Percentiles rank a stretch among this genome's conserved stretches.
Conservation (phyloP, 1,140 invertebrate species). For the Atopsyche davidsoni region DNA sequence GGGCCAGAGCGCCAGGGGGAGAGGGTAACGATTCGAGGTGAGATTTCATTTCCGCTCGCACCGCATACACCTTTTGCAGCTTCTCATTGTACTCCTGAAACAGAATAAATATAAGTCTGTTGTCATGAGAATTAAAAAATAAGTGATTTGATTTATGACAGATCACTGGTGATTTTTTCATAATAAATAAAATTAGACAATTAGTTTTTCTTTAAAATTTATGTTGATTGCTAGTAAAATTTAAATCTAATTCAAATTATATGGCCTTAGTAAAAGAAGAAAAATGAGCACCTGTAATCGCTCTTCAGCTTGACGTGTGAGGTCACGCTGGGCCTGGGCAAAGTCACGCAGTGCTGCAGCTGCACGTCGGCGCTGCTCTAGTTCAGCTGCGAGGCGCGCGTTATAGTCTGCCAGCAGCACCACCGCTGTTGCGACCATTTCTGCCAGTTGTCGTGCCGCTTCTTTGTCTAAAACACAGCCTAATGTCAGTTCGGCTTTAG, state of each 20-base stretch:
- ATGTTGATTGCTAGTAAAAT: no score
- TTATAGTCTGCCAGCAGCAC: constrained; percentile 85
- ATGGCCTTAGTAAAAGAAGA: no score
- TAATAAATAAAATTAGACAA: no score
- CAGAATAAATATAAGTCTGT: no score
- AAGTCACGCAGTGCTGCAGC: constrained; percentile 84
- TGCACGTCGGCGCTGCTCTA: constrained; percentile 80
- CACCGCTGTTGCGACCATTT: constrained; percentile 77
- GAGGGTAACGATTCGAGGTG: constrained; percentile 91
- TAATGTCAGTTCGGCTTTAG: no score
- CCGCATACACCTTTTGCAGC: constrained; percentile 74
- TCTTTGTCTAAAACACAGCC: constrained; percentile 56
- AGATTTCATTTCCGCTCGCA: constrained; percentile 81
- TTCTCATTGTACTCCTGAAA: constrained; percentile 83
- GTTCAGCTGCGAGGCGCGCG: constrained; percentile 72
- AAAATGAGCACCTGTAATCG: constrained; percentile 66
- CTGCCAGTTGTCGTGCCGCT: constrained; percentile 63
- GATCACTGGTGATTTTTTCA: constrained; percentile 26
- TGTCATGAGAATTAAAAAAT: neutral
- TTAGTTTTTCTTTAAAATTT: no score
- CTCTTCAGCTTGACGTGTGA: constrained; percentile 76
- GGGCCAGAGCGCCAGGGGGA: constrained; percentile 84
- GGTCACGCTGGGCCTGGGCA: constrained; percentile 74
- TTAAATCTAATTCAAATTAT: no score
- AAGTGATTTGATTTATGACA: no score